Percentiles rank a stretch among this genome's conserved stretches.
Conservation (phyloP, 2,888 invertebrate species). For the Seira ritae region DNA sequence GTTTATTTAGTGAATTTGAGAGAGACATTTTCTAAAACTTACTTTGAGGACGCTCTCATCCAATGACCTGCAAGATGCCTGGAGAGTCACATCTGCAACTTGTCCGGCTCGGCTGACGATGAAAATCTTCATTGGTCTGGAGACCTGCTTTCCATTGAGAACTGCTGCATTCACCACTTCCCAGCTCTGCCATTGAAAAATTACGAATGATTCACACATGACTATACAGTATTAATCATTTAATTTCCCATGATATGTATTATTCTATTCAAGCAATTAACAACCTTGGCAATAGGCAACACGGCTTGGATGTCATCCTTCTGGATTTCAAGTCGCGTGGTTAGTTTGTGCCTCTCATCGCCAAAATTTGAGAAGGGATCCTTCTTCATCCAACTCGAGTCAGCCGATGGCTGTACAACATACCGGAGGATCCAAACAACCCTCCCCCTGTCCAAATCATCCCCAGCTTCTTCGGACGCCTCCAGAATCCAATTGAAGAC, state of each 20-base stretch:
- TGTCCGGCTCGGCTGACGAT: conserved; percentile 96
- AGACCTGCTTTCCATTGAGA: conserved; percentile 94
- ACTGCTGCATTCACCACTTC: conserved; percentile 97
- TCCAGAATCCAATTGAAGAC: conserved; percentile 94
- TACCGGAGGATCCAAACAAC: conserved; percentile 91
- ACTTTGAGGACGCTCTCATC: conserved; percentile 98
- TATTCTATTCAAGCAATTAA: too few species aligned
- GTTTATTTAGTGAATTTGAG: too few species aligned
- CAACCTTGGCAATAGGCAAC: conserved; percentile 95
- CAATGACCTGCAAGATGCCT: conserved; percentile 95
- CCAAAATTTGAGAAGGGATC: conserved; percentile 76
- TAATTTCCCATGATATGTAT: background rate
- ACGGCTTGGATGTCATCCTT: conserved; percentile 96
- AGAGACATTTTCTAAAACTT: too few species aligned
- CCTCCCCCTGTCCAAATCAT: conserved; percentile 87
- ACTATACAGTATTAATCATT: background rate
- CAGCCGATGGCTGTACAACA: conserved; percentile 76
- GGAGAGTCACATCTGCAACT: conserved; percentile 95
- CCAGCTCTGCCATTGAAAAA: conserved; percentile 85
- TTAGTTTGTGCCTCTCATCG: conserved; percentile 80
- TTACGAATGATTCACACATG: background rate
- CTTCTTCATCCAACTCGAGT: conserved; percentile 73
- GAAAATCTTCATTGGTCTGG: conserved; percentile 96
- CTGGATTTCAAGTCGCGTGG: conserved; percentile 90
- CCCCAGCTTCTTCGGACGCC: conserved; percentile 85